A percentile compares a stretch with the other conserved stretches of the same genome.
Evolutionary conservation across 2,113 vertebrate genomes (phyloP).

Genomic region (Eptesicus fuscus): DNA sequence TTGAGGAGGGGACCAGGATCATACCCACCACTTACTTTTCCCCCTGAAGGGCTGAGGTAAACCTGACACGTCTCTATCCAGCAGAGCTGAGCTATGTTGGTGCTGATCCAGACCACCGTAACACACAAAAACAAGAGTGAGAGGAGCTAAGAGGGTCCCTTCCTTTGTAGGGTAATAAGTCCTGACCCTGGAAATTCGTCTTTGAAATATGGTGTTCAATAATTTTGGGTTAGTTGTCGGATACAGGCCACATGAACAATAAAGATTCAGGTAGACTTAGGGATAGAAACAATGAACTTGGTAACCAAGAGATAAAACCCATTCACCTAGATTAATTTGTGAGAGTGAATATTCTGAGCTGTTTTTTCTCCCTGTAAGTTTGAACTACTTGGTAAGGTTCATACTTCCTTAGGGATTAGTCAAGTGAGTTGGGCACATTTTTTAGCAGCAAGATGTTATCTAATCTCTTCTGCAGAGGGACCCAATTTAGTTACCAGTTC

Average conservation of each 20-base stretch:
- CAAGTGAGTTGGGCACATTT: not conserved
- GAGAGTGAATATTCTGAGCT: not conserved
- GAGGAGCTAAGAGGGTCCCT: not conserved
- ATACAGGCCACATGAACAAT: not conserved
- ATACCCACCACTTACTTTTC: not conserved
- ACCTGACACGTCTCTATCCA: not conserved
- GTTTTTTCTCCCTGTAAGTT: not conserved
- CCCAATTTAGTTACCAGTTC: not conserved
- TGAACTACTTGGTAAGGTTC: not conserved
- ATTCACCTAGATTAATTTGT: not conserved
- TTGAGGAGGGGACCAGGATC: not conserved
- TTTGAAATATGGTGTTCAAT: not conserved
- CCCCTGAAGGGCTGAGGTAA: not conserved
- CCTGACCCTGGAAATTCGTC: not conserved
- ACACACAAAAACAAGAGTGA: not conserved
- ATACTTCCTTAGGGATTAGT: conserved; percentile 4
- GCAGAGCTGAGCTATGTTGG: not conserved
- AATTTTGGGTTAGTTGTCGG: not conserved
- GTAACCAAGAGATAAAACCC: not conserved
- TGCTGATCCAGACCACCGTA: not conserved
- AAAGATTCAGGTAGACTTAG: not conserved
- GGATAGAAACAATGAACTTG: not conserved
- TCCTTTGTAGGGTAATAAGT: not conserved
- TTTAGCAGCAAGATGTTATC: not conserved
- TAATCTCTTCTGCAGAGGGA: not conserved